Conservation (phyloP, 2,797 vertebrate species). For the Neomorphus geoffroyi region DNA sequence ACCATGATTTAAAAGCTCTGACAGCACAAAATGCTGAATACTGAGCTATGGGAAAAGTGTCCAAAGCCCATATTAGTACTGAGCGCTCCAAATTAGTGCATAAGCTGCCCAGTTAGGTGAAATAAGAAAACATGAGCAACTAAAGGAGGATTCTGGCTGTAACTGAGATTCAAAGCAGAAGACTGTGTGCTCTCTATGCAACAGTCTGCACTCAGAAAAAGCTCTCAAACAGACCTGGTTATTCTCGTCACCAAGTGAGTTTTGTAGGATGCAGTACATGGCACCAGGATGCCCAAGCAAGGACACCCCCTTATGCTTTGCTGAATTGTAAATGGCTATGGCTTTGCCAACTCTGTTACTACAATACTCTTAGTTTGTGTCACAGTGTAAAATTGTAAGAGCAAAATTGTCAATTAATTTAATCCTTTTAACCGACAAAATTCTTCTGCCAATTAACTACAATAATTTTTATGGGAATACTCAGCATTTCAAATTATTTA, state of each 20-base stretch:
- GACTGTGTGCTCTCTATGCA: not conserved
- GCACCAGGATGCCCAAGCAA: not conserved
- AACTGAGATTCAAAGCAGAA: not conserved
- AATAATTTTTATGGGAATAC: constrained; percentile 50
- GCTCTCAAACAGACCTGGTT: not conserved
- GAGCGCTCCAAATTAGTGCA: not conserved
- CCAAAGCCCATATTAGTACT: not conserved
- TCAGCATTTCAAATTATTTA: constrained; percentile 56
- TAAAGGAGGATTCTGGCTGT: not conserved
- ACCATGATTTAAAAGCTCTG: not conserved
- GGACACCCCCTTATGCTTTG: not conserved
- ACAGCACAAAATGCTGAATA: not conserved
- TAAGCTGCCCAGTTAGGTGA: not conserved
- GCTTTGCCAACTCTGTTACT: constrained; percentile 8
- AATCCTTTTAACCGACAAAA: constrained; percentile 23
- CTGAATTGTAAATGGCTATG: not conserved
- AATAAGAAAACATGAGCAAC: not conserved
- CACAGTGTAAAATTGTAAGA: not conserved
- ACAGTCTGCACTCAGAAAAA: not conserved
- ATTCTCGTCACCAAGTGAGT: not conserved
- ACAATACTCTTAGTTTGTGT: not conserved
- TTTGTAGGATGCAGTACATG: not conserved
- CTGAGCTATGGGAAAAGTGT: not conserved
- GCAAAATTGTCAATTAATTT: constrained; percentile 3
- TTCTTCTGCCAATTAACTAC: constrained; percentile 19